Evolutionary conservation across 2,888 invertebrate genomes (phyloP).

Genomic region (Salticus scenicus): DNA sequence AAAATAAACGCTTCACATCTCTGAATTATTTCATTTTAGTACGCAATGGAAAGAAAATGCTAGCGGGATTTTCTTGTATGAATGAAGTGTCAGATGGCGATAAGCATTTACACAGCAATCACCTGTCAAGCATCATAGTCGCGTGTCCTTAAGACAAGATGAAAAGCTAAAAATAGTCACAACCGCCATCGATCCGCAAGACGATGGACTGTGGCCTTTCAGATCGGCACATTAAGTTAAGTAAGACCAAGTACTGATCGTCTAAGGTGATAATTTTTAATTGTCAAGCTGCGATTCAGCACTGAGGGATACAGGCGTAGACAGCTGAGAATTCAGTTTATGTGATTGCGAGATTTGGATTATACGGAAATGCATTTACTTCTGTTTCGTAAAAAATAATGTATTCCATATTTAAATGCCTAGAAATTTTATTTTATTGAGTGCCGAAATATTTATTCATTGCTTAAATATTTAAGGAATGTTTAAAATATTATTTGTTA

Average conservation of each 20-base stretch:
- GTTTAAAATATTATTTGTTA: too few species aligned
- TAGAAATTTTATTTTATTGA: too few species aligned
- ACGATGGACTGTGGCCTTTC: conserved; percentile 46
- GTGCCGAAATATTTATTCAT: too few species aligned
- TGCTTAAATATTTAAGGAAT: too few species aligned
- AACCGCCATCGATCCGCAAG: conserved; percentile 42
- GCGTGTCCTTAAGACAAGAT: conserved; percentile 43
- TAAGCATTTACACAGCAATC: conserved; percentile 33
- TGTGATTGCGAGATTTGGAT: too few species aligned
- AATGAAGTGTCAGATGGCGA: conserved; percentile 37
- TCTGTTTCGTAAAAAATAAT: too few species aligned
- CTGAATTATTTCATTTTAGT: not conserved
- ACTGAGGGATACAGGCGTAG: not conserved
- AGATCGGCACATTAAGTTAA: conserved; percentile 38
- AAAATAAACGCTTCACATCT: not conserved
- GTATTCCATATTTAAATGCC: too few species aligned
- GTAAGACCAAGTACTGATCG: conserved; percentile 21
- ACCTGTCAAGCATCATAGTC: conserved; percentile 35
- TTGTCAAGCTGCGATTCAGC: not conserved
- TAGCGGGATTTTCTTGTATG: not conserved
- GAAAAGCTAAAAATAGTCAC: conserved; percentile 42
- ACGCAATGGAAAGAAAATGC: not conserved
- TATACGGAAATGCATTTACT: too few species aligned
- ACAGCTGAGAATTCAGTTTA: too few species aligned
- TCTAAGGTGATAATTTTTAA: conserved; percentile 8